Percentiles rank a stretch among this genome's conserved stretches.
Conservation (phyloP, 2,113 vertebrate genomes). For the Plestiodon gilberti region DNA sequence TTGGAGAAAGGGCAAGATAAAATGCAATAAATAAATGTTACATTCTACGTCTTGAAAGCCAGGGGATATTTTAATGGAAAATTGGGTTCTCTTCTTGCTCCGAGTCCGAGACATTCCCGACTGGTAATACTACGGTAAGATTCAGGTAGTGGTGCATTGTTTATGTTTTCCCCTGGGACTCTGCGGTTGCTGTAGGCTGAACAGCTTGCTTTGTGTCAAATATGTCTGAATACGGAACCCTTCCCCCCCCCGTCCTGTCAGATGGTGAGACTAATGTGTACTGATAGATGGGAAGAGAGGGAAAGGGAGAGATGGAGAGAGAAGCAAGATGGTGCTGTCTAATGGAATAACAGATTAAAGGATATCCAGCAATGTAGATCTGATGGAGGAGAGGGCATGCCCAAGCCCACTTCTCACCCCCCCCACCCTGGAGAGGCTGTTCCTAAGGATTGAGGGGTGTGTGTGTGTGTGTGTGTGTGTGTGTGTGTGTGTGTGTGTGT, state of each 20-base stretch:
- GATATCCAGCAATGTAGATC: not conserved
- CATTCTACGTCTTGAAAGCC: not conserved
- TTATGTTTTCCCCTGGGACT: not conserved
- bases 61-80: not conserved
- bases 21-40: not conserved
- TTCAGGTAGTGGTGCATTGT: not conserved
- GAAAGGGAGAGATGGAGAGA: not conserved
- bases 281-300: not conserved
- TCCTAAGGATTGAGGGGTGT: not conserved
- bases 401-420: not conserved
- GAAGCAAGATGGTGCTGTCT: not conserved
- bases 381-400: not conserved
- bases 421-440: not conserved
- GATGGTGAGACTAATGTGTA: not conserved
- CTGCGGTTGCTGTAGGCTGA: not conserved
- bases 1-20: too few species aligned
- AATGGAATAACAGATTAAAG: not conserved
- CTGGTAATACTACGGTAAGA: not conserved
- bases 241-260: too few species aligned
- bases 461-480: too few species aligned
- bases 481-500: too few species aligned
- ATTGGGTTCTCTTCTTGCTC: not conserved
- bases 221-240: not conserved
- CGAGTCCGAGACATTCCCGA: not conserved
- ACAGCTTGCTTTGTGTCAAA: not conserved